Evolutionary conservation across 2,797 vertebrate species (phyloP).

Genomic region (Anisognathus igniventris): DNA sequence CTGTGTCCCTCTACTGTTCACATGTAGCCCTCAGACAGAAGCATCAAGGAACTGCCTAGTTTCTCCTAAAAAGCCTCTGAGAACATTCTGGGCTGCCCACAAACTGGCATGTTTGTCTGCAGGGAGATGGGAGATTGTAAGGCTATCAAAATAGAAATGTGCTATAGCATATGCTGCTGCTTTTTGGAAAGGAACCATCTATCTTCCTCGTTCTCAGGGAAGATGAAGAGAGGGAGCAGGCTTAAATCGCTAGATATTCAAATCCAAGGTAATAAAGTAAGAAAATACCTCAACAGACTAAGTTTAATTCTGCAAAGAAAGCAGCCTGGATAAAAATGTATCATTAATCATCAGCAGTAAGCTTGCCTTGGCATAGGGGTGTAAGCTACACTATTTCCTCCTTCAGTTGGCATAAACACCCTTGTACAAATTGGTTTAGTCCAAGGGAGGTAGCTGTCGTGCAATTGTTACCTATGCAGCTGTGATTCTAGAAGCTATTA

Average conservation of each 20-base stretch:
- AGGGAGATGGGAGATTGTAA: neutral
- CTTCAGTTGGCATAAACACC: neutral
- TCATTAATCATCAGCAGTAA: neutral
- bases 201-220: neutral
- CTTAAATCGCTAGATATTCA: neutral
- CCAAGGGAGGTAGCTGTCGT: neutral
- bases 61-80: neutral
- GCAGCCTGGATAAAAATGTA: neutral
- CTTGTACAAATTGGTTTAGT: neutral
- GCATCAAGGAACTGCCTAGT: neutral
- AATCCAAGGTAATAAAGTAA: neutral
- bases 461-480: neutral
- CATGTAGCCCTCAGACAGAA: neutral
- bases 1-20: neutral
- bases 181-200: neutral
- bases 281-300: neutral
- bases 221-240: neutral
- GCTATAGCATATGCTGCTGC: neutral
- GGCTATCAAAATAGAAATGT: neutral
- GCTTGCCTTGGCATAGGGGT: neutral
- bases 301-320: neutral
- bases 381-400: neutral
- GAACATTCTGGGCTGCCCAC: neutral
- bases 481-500: neutral
- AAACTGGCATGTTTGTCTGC: neutral